Evolutionary conservation across 2,797 vertebrate genomes (phyloP), one percentile per base, ranked within the genome.

Genomic region (Perdix hodgsoniae): DNA sequence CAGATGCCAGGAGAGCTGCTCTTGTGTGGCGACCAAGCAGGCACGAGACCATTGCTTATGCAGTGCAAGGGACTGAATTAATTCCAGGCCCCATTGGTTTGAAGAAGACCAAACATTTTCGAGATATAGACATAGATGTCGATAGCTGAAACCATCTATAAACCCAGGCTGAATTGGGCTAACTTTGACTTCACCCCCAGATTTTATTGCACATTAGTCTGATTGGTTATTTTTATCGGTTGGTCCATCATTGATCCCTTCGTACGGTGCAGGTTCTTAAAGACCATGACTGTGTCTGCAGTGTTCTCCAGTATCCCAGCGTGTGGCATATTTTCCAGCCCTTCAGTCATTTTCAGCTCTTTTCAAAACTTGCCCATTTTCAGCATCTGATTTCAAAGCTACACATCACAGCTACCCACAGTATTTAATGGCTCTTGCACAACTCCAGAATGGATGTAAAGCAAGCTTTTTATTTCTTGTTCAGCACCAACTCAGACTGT

Each of bases 1-100:
- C 3, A 5, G 39, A 8, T 59, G 42, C 47, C 66, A n/a, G n/a
- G 31, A 40, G 18, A 71, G 26, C 44, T 85, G 35, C 56, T 84
- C 19, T 18, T 1, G 1, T 0, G 0, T 39, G 37, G 54, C 3
- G 5, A 45, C 65, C 0, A 0, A 76, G 26, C 29, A 56, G 67
- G 19, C 21, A 31, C 0, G 0, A 42, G 49, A 42, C n/a, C 64
- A 8, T 18, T 45, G 54, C 42, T 83, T 66, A 72, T 70, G 49
- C 39, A 75, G 10, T 39, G 35, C n/a, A 78, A 57, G 35, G 45
- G 9, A 72, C 80, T 74, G 37, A 56, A 65, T 64, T 71, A 74
- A 86, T 31, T 23, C 40, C 47, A 8, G 23, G 17, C 26, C 11
- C 39, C 17, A 19, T 3, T 13, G 45, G 54, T 21, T 14, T 84